Conservation (phyloP, 1,140 invertebrate species). For the Lordiphosa stackelbergi region DNA sequence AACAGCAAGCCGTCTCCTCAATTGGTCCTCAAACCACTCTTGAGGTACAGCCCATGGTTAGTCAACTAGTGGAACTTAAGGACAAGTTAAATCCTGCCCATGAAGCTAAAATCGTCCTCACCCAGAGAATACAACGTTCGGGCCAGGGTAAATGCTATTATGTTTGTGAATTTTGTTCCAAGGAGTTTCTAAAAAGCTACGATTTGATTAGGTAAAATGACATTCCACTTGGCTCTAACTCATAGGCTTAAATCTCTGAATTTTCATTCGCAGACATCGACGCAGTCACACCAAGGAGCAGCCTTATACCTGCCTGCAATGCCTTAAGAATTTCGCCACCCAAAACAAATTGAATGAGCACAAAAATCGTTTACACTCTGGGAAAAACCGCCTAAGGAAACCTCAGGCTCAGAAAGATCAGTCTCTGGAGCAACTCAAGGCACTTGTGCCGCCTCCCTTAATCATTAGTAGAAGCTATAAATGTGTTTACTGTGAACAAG, state of each 20-base stretch:
- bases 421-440: background rate
- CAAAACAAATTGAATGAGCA: conserved; percentile 23
- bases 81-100: conserved; percentile 12
- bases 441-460: conserved; percentile 1
- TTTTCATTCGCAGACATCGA: conserved; percentile 19
- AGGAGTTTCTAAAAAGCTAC: conserved; percentile 38
- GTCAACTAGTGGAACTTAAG: conserved; percentile 5
- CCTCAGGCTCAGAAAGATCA: background rate
- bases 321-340: conserved; percentile 12
- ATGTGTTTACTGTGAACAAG: conserved; percentile 22
- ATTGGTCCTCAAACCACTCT: background rate
- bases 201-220: conserved; percentile 34
- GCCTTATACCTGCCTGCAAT: conserved; percentile 21
- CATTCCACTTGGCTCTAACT: no score
- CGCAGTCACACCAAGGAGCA: conserved; percentile 32
- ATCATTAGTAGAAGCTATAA: conserved; percentile 6
- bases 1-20: background rate
- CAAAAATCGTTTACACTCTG: conserved; percentile 3
- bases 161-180: conserved; percentile 45
- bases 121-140: conserved; percentile 12
- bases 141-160: conserved; percentile 12
- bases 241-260: background rate
- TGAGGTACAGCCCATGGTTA: conserved; percentile 16
- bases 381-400: background rate
- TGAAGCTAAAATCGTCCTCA: background rate